Percentiles rank a stretch among this genome's conserved stretches.
These are phyloP conservation scores for Engraulis encrasicolus DNA, from an alignment of 2,113 vertebrate genomes.

Conservation along the genomic window DNA sequence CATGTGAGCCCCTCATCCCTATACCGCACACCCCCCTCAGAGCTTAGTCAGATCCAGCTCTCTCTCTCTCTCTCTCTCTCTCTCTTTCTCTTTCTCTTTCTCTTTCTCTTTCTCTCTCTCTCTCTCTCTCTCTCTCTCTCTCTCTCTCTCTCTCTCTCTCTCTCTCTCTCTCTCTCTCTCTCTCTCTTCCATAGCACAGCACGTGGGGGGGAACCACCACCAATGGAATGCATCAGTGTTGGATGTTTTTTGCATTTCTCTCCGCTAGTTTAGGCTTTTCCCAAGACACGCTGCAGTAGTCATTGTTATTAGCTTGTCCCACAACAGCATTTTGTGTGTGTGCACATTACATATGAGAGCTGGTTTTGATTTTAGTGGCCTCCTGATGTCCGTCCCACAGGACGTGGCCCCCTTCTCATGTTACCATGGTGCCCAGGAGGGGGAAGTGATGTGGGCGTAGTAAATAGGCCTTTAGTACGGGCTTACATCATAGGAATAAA, in stretches of 20 bases:
- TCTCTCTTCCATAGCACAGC: too few relatives aligned
- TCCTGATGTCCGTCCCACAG: not conserved
- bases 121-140: too few relatives aligned
- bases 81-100: too few relatives aligned
- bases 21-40: not conserved
- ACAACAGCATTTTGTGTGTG: not conserved
- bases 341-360: not conserved
- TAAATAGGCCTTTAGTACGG: not conserved
- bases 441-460: not conserved
- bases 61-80: not conserved
- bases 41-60: not conserved
- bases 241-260: too few relatives aligned
- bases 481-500: too few relatives aligned
- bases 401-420: not conserved
- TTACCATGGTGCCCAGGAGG: not conserved
- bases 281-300: not conserved
- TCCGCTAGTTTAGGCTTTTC: not conserved
- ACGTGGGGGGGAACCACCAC: too few relatives aligned
- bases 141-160: too few relatives aligned
- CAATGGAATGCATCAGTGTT: too few relatives aligned
- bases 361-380: constrained; percentile 14
- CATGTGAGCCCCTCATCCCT: too few relatives aligned
- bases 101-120: too few relatives aligned
- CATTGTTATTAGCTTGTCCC: not conserved
- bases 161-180: too few relatives aligned